Evolutionary conservation across 2,888 invertebrate genomes (phyloP), one percentile per base, ranked within the genome.

Genomic region (Phyto melanocephala): DNA sequence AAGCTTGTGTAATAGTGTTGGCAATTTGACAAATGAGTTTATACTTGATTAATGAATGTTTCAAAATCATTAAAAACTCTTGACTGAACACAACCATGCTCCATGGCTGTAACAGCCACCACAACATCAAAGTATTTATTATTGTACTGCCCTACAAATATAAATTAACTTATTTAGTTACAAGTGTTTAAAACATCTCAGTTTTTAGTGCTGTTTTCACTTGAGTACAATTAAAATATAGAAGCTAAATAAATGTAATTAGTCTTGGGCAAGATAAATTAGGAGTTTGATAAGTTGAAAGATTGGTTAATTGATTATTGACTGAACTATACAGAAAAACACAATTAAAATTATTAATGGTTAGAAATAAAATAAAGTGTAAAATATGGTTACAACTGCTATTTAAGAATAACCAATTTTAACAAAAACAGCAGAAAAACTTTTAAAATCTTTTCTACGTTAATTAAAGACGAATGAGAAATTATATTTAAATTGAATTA

Each of bases 31-130:
- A 72, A 79, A 79, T 68, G 74, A 80, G 74, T 68, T 74, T 68
- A 68, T 62, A 33, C 52, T 40, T 80, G 79, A 80, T 80, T 72
- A 80, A 80, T 80, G 72, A 74, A 28, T 74, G 67, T 74, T 79
- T 52, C 60, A 58, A 72, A 79, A 75, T 56, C 75, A 75, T 75
- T 67, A 37, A 65, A 75, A 75, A 40, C 54, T 47, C 65, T 65
- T 65, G 45, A 56, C 33, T 54, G 22, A 33, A 65, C 33, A 54
- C 54, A 54, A 63, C 54, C 54, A 45, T 52, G 22, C 15, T 42
- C 5, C 4, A 13, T 0, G 15, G 20, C 47, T 20, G 8, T 8
- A 50, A 22, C 22, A 20, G 11, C 8, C 10, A 4, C 17, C 17
- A 22, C 3, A 20, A 52, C 42, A 52, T 52, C 15, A 45, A 62